Conservation (phyloP, 2,888 invertebrate genomes). For the Cephus runcator region DNA sequence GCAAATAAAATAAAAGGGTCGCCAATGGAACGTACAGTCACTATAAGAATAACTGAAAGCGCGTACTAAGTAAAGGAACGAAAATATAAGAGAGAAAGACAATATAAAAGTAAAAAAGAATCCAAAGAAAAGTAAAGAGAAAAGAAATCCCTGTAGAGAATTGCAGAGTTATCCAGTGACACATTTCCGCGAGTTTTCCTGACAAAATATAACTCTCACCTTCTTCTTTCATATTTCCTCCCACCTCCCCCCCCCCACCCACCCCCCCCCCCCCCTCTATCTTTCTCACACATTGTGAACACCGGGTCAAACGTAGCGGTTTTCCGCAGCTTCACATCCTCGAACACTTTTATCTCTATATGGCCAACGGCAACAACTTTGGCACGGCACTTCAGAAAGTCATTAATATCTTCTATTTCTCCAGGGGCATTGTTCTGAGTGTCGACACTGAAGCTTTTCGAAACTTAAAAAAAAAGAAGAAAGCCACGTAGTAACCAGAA, state of each 20-base stretch:
- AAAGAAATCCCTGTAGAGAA: not conserved
- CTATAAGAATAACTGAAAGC: not conserved
- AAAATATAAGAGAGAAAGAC: not conserved
- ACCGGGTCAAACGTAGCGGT: not conserved
- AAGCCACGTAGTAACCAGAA: not conserved
- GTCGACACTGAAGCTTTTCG: not conserved
- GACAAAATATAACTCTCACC: constrained; percentile 7
- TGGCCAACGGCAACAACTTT: not conserved
- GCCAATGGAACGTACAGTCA: too few species aligned
- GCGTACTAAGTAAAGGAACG: not conserved
- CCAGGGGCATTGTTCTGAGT: not conserved
- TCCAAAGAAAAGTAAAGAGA: not conserved
- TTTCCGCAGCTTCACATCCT: not conserved
- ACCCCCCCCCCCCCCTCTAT: not conserved
- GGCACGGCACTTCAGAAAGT: not conserved
- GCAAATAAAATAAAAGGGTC: not conserved
- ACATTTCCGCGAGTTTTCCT: not conserved
- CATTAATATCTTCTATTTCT: not conserved
- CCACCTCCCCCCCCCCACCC: not conserved
- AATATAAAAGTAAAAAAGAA: not conserved
- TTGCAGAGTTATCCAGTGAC: not conserved
- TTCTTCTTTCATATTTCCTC: constrained; percentile 9
- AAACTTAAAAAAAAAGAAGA: not conserved
- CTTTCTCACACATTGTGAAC: not conserved
- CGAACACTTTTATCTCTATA: not conserved